Percentiles rank a stretch among this genome's conserved stretches.
Evolutionary conservation across 1,140 invertebrate species (phyloP).

Genomic region (Elysia chlorotica): DNA sequence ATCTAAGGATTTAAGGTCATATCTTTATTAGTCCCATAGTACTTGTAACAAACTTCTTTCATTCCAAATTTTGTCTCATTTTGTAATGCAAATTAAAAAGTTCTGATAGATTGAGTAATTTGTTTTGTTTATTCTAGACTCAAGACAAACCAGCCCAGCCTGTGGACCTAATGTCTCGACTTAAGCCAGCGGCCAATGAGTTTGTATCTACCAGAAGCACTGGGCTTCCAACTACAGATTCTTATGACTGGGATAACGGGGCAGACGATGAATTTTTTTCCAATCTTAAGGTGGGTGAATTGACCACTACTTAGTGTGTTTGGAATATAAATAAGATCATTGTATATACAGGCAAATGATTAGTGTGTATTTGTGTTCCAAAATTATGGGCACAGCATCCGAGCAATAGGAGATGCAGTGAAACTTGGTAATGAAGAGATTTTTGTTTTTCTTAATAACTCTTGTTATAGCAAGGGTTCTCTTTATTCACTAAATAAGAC

Average conservation of each 20-base stretch:
- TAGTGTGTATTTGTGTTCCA: not conserved
- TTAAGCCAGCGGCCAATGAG: slow-evolving; percentile 64
- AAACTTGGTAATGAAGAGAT: not conserved
- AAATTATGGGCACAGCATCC: not conserved
- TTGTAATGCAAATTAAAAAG: not conserved
- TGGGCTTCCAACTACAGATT: slow-evolving; percentile 41
- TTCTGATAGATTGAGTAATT: not conserved
- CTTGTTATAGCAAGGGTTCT: too few species aligned
- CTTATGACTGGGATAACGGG: slow-evolving; percentile 53
- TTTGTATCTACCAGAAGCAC: slow-evolving; percentile 39
- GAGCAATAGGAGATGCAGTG: not conserved
- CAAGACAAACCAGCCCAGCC: not conserved
- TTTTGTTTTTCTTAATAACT: not conserved
- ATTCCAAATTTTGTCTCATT: not conserved
- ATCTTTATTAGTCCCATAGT: not conserved
- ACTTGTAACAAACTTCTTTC: not conserved
- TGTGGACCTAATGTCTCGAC: not conserved
- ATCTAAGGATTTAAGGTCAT: too few species aligned
- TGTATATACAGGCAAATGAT: not conserved
- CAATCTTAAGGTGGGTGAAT: not conserved
- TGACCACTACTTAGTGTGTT: not conserved
- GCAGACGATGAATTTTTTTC: slow-evolving; percentile 48
- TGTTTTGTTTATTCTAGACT: not conserved
- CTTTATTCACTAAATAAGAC: too few species aligned
- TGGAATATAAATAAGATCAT: not conserved